A percentile compares a stretch with the other conserved stretches of the same genome.
These are phyloP conservation scores for Poecile atricapillus DNA, from an alignment of 2,113 vertebrate species.

Conservation along the genomic window DNA sequence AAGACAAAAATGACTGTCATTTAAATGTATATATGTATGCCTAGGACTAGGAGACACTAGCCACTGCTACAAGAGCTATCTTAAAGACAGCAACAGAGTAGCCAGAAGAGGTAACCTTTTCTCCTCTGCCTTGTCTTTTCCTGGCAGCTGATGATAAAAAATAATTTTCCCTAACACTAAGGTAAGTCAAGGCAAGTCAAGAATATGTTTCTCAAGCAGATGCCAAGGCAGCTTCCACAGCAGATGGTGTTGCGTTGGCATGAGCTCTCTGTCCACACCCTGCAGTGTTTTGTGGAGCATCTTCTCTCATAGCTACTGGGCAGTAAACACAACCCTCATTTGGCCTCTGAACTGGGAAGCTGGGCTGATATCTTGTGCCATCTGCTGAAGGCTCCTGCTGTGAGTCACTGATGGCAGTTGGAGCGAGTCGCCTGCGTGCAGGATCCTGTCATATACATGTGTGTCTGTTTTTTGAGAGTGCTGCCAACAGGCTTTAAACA, in stretches of 20 bases:
- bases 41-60: not conserved
- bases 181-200: not conserved
- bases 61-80: not conserved
- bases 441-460: not conserved
- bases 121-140: not conserved
- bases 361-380: not conserved
- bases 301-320: not conserved
- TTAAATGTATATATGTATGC: not conserved
- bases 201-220: slow-evolving; percentile 15
- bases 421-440: fast-evolving
- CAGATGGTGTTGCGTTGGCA: slow-evolving; percentile 31
- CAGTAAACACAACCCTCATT: not conserved
- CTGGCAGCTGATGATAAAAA: not conserved
- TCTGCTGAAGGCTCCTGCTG: not conserved
- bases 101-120: not conserved
- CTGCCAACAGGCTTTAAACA: not conserved
- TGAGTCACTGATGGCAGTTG: not conserved
- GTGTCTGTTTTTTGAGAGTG: not conserved
- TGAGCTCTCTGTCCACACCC: not conserved
- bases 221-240: slow-evolving; percentile 13
- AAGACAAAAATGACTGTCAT: not conserved
- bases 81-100: not conserved
- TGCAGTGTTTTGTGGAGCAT: not conserved
- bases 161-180: not conserved
- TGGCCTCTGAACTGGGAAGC: not conserved